These are phyloP conservation scores for Coenobita brevimanus DNA, from an alignment of 1,140 invertebrate genomes.

Conservation along the genomic window DNA sequence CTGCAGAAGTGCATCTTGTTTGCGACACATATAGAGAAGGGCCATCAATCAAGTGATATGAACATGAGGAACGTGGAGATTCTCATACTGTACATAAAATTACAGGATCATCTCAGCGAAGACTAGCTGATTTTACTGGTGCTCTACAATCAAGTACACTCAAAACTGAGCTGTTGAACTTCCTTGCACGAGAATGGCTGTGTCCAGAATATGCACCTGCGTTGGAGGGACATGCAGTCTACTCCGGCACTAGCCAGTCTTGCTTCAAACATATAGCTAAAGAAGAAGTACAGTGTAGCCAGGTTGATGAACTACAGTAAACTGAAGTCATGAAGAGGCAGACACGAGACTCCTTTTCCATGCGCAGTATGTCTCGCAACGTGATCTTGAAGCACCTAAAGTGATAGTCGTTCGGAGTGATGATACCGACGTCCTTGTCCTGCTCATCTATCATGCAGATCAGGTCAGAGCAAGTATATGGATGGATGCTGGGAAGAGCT, in stretches of 20 bases:
- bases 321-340: too few relatives aligned
- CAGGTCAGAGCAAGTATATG: too few relatives aligned
- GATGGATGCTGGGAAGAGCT: neutral
- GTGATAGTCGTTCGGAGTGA: conserved; percentile 4
- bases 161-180: conserved; percentile 11
- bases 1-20: conserved; percentile 10
- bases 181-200: conserved; percentile 11
- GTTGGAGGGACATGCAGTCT: neutral
- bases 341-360: too few relatives aligned
- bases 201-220: neutral
- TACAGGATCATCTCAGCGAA: neutral
- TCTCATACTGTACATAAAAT: conserved; percentile 8
- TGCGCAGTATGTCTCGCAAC: neutral
- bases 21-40: neutral
- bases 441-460: conserved; percentile 7
- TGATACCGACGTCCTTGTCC: neutral
- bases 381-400: neutral
- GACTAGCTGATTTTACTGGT: neutral
- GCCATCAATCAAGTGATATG: too few relatives aligned
- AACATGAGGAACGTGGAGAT: neutral
- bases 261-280: neutral
- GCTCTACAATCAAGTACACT: conserved; percentile 11
- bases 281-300: neutral
- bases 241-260: neutral
- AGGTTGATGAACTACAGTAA: too few relatives aligned